A percentile compares a stretch with the other conserved stretches of the same genome.
Evolutionary conservation across 2,797 vertebrate genomes (phyloP).

Genomic region (Sorex maritimensis): DNA sequence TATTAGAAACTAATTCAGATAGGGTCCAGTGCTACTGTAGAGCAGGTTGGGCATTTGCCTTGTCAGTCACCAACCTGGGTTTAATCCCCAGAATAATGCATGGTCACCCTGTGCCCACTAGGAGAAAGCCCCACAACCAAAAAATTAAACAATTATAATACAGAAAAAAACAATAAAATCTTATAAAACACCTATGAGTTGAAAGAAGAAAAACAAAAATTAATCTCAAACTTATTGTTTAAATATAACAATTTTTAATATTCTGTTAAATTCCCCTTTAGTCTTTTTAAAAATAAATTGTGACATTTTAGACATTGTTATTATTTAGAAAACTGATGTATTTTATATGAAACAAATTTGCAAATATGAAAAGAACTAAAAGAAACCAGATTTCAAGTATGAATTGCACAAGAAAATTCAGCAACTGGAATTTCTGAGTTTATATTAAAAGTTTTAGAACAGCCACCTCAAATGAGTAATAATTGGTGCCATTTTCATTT

Average conservation of each 20-base stretch:
- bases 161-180: background rate
- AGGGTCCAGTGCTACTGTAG: too few relatives aligned
- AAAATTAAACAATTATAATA: too few relatives aligned
- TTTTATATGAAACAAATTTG: background rate
- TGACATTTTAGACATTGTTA: constrained; percentile 50
- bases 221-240: background rate
- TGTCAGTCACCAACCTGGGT: too few relatives aligned
- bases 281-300: constrained; percentile 18
- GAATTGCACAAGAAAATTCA: constrained; percentile 55
- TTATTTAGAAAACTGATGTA: constrained; percentile 46
- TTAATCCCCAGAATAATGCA: too few relatives aligned
- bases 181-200: background rate
- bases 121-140: too few relatives aligned
- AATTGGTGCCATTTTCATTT: constrained; percentile 7
- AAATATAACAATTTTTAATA: constrained; percentile 39
- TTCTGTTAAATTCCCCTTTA: constrained; percentile 15
- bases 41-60: too few relatives aligned
- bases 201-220: constrained; percentile 54
- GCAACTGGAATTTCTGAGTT: constrained; percentile 64
- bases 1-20: constrained; percentile 44
- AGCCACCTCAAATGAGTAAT: constrained; percentile 4
- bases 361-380: constrained; percentile 67
- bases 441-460: constrained; percentile 56
- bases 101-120: too few relatives aligned
- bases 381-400: constrained; percentile 65